Evolutionary conservation across 2,888 invertebrate genomes (phyloP), one percentile per base, ranked within the genome.

Genomic region (Polylopha cassiicola): DNA sequence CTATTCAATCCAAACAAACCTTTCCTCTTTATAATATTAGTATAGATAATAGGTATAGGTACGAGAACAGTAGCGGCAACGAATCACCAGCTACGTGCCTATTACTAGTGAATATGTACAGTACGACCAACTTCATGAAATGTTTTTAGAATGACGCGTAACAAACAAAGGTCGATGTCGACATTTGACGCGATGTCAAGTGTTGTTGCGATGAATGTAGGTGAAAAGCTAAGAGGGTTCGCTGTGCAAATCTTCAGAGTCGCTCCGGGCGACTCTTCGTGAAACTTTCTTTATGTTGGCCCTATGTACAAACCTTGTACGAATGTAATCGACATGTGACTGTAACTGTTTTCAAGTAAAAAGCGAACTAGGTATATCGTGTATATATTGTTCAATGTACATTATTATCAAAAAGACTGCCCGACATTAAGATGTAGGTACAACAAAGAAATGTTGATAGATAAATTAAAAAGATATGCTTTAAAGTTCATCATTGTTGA

Each of bases 141-240:
- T 8, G 1, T 21, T 28, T 43, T 28, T 24, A 23, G 23, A 33
- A 23, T 27, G 22, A 42, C 20, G 31, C 28, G 43, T 30, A 37
- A 54, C 49, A 52, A 50, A 47, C 45, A 44, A 46, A 54, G 56
- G 58, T 58, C 56, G 46, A 60, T 58, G 61, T 58, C 54, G 54
- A 61, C 59, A 61, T 64, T 61, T 55, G 61, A 61, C 62, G 55
- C 57, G 49, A 45, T 65, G 70, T 71, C 66, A 62, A 73, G 73
- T 58, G 62, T 49, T 47, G 55, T 52, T 51, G 51, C 55, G 54
- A 55, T 58, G 62, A 53, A 61, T 67, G 65, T 65, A 62, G 71
- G 68, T 65, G 64, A 63, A 64, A 54, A 51, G 56, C 45, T 56
- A 51, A 66, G 72, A 61, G 65, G 61, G 55, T 55, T 61, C 61